Evolutionary conservation across 2,797 vertebrate species (phyloP), one percentile per base, ranked within the genome.

Genomic region (Okamejei kenojei): DNA sequence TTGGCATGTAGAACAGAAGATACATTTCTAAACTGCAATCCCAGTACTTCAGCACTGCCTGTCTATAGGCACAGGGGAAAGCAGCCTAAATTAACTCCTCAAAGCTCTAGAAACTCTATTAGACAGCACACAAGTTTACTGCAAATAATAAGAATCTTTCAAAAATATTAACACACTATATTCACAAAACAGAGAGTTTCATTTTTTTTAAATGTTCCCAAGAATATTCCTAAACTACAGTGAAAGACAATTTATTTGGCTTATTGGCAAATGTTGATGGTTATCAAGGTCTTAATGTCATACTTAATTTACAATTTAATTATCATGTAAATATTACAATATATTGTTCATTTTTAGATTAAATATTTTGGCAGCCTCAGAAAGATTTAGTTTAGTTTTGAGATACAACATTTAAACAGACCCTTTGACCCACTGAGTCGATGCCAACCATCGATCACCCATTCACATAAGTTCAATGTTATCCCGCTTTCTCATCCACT

Each of bases 271-370:
- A 45, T 74, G 21, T 91, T 35, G 35, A 45, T 35, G 73, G 65
- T 91, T 91, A 74, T 71, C 88, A 0, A 32, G 23, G 88, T 45
- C 13, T 73, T 74, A 91, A 65, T 73, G 88, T 38, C 88, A 90
- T 73, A 73, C 74, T 32, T 91, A 32, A 21, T 91, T 91, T 54
- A 35, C 88, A 73, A 38, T 73, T 91, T 91, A 91, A 54, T 71
- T 71, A 45, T 73, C 9, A 91, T 91, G 21, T 91, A 65, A 10
- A 91, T 91, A 45, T 68, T 68, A 71, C 1, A 68, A 88, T 90
- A 65, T 32, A 71, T 35, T 91, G 65, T 73, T 71, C 35, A 35
- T 45, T 26, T 10, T 74, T 23, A 91, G 68, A 65, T 65, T 29
- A 88, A 65, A 38, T 73, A 73, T 74, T 73, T 91, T 54, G 65